Evolutionary conservation across 2,797 vertebrate species (phyloP).

Genomic region (Darevskia mixta): DNA sequence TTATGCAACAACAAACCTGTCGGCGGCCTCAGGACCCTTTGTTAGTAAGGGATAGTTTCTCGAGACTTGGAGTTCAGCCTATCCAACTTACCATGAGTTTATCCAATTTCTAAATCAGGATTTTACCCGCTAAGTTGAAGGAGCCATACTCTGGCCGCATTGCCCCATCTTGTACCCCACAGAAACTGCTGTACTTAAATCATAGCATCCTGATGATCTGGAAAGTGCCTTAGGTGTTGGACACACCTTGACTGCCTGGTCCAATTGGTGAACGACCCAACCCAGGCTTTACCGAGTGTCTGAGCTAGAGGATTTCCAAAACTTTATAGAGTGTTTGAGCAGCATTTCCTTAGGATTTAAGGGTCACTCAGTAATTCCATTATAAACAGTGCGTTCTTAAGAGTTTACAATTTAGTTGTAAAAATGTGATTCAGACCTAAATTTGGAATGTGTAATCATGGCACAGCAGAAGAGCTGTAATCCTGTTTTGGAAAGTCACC

Average conservation of each 20-base stretch:
- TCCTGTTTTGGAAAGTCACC: not conserved
- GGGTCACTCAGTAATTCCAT: constrained; percentile 19
- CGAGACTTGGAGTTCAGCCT: not conserved
- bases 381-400: constrained; percentile 29
- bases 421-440: constrained; percentile 31
- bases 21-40: no score
- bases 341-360: constrained; percentile 12
- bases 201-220: not conserved
- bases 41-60: not conserved
- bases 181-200: not conserved
- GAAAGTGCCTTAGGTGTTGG: constrained; percentile 2
- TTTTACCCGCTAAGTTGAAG: not conserved
- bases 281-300: not conserved
- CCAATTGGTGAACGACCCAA: not conserved
- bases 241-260: not conserved
- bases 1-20: not conserved
- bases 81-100: not conserved
- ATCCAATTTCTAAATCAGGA: not conserved
- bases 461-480: not conserved
- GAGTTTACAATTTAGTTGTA: constrained; percentile 27
- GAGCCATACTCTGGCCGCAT: not conserved
- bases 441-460: not conserved
- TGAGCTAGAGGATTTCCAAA: constrained; percentile 11
- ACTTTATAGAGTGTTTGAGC: constrained; percentile 22
- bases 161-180: not conserved